Base-by-base conservation (phyloP, 2,888 invertebrate species). In the Nematopogon swammerdamellus region DNA sequence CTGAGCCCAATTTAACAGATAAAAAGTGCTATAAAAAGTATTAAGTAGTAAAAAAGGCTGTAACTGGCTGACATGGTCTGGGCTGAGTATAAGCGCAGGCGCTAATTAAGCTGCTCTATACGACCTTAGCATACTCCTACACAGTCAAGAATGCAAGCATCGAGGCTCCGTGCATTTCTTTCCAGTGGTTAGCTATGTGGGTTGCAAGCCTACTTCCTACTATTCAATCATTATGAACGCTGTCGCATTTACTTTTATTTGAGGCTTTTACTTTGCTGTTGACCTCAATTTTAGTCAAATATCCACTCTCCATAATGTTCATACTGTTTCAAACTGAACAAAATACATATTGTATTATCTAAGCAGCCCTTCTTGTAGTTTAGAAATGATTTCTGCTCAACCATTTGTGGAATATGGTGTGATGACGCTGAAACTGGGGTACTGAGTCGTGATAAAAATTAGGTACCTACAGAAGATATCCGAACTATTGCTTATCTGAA, bases 11-110 rank as follows among this genome's bases (percentile, higher is more conserved):
- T 20, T 17, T 14, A 20, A 19, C 36, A 19, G 18, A 49, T 49
- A 17, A 29, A 47, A 49, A 19, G 17, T 20, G 47, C 25, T 49
- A 18, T 25, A 49, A 30, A 19, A 19, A 20, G 20, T 19, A 11
- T 14, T 20, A 16, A 3, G 45, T 16, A 19, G 19, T 19, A 44
- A 45, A 45, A 45, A 45, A 36, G 36, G 36, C 11, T 36, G 36
- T 36, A 36, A 36, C 36, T 36, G 36, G 36, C 36, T 36, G n/a
- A n/a, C n/a, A n/a, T n/a, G n/a, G 36, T 36, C 11, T 36, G n/a
- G 6, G 11, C 36, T 14, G 8, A 14, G 3, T 36, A 14, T 36
- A 36, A 36, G n/a, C 36, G 11, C 36, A 8, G 36, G 36, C 36
- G 11, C 36, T 36, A 36, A 36, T 36, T 36, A 36, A 36, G 36